A percentile compares a stretch with the other conserved stretches of the same genome.
Conservation (phyloP, 2,797 vertebrate species). For the Ctenosaura bakeri region DNA sequence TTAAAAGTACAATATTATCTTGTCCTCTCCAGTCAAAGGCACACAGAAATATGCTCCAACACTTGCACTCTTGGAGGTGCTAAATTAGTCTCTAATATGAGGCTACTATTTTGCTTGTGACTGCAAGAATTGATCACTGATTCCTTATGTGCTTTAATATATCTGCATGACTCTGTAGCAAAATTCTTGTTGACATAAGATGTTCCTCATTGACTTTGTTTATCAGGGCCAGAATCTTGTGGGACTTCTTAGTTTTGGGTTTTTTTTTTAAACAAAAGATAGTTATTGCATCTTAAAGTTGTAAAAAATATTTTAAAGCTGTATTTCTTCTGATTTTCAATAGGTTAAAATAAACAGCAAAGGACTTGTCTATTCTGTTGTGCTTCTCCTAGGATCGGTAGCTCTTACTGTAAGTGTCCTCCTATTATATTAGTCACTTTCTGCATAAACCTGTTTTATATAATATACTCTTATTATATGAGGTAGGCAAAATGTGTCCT, state of each 20-base stretch:
- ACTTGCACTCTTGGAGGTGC: not conserved
- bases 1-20: not conserved
- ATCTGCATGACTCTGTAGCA: not conserved
- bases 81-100: not conserved
- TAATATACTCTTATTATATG: not conserved
- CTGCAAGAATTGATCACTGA: slow-evolving; percentile 15
- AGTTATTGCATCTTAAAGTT: slow-evolving; percentile 7
- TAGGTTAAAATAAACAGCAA: slow-evolving; percentile 97
- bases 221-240: not conserved
- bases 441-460: slow-evolving; percentile 9
- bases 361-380: slow-evolving; percentile 94
- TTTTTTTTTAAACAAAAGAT: slow-evolving; percentile 35
- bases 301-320: slow-evolving; percentile 38
- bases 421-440: slow-evolving; percentile 42
- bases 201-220: not conserved
- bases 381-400: slow-evolving; percentile 93
- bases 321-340: slow-evolving; percentile 50
- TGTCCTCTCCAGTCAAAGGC: not conserved
- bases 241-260: slow-evolving; percentile 15
- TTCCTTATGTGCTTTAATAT: slow-evolving; percentile 6
- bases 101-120: not conserved
- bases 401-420: slow-evolving; percentile 91
- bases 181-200: slow-evolving; percentile 1
- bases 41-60: not conserved
- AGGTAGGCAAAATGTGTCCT: not conserved